Evolutionary conservation across 2,113 vertebrate species (phyloP).

Genomic region (Speoplatyrhinus poulsoni): DNA sequence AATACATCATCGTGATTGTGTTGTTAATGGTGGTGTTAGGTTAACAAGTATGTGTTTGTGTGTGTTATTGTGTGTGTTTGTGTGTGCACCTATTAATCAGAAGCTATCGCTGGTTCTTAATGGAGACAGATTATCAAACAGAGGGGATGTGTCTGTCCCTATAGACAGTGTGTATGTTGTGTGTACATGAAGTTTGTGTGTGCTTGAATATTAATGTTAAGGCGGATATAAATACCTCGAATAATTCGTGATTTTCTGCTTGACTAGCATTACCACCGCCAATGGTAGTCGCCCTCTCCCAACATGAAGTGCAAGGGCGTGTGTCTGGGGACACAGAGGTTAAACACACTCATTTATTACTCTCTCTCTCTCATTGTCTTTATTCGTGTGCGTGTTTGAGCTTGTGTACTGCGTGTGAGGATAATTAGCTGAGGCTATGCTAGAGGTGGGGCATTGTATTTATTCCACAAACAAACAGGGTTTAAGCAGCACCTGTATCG

Average conservation of each 20-base stretch:
- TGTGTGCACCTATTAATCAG: constrained; percentile 66
- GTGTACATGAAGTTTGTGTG: background rate
- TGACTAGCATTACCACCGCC: constrained; percentile 40
- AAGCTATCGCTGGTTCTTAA: constrained; percentile 68
- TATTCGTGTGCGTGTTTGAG: constrained; percentile 12
- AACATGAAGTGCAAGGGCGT: constrained; percentile 36
- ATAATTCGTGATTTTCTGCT: constrained; percentile 57
- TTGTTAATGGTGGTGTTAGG: constrained; percentile 28
- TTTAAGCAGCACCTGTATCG: constrained; percentile 35
- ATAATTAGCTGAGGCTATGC: constrained; percentile 52
- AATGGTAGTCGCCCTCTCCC: constrained; percentile 42
- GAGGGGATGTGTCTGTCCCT: constrained; percentile 59
- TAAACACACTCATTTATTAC: constrained; percentile 55
- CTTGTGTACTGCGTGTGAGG: background rate
- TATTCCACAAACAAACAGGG: constrained; percentile 46
- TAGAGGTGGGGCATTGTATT: constrained; percentile 17
- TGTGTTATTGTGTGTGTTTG: constrained; percentile 13
- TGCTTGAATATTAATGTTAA: background rate
- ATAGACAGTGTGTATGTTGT: constrained; percentile 33
- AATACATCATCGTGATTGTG: constrained; percentile 55
- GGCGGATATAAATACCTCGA: constrained; percentile 31
- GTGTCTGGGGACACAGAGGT: constrained; percentile 46
- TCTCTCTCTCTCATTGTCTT: background rate
- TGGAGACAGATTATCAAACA: constrained; percentile 73
- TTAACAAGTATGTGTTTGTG: constrained; percentile 48